phyloP scores from a whole-genome alignment of 1,140 invertebrate species.

The Glomeris maerens region DNA sequence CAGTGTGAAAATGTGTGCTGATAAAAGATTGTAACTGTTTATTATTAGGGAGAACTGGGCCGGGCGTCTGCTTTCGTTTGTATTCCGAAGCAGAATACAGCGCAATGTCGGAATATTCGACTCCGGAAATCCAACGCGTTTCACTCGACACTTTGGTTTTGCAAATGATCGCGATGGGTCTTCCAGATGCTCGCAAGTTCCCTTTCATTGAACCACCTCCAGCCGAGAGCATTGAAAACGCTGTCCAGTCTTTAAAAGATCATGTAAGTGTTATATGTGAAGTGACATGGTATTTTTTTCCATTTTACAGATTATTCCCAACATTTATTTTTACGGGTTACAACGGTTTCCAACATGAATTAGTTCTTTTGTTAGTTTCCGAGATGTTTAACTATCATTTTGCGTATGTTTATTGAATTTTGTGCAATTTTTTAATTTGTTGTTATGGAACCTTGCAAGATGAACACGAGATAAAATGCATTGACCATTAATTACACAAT shows the following conservation, averaged over 20 bases:
- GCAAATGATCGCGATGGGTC: slow-evolving; percentile 88
- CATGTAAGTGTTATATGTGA: slow-evolving; percentile 42
- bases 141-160: slow-evolving; percentile 82
- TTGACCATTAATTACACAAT: neutral
- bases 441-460: too few species aligned
- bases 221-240: slow-evolving; percentile 65
- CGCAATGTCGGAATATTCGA: slow-evolving; percentile 57
- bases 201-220: slow-evolving; percentile 88
- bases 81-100: slow-evolving; percentile 79
- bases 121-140: slow-evolving; percentile 82
- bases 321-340: too few species aligned
- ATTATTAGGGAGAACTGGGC: slow-evolving; percentile 38
- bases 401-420: too few species aligned
- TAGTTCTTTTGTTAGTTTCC: too few species aligned
- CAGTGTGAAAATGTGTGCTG: neutral
- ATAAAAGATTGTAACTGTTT: too few species aligned
- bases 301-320: slow-evolving; percentile 1
- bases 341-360: too few species aligned
- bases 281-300: neutral
- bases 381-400: too few species aligned
- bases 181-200: slow-evolving; percentile 79
- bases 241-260: slow-evolving; percentile 71
- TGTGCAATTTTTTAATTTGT: too few species aligned
- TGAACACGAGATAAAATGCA: neutral
- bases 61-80: slow-evolving; percentile 62